Conservation (phyloP, 2,113 vertebrate genomes). For the Rhabdornis inornatus region DNA sequence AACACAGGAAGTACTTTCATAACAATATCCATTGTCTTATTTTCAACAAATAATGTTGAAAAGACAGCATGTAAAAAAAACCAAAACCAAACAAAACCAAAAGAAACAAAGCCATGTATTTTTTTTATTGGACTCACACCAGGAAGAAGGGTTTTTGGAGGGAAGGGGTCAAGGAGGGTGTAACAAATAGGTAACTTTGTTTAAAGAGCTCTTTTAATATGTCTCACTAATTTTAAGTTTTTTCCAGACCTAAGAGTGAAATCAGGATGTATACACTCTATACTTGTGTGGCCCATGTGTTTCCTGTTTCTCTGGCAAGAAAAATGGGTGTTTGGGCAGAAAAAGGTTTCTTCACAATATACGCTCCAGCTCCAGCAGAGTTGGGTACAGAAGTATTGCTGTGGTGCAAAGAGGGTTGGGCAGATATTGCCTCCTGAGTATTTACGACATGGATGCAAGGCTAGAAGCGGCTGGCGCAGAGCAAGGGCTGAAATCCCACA, state of each 20-base stretch:
- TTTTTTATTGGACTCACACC: background rate
- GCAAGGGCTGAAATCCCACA: background rate
- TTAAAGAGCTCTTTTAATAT: background rate
- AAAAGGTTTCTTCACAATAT: background rate
- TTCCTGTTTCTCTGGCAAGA: background rate
- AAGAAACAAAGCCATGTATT: background rate
- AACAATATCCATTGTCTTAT: background rate
- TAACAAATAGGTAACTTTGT: background rate
- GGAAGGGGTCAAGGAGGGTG: background rate
- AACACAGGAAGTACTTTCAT: background rate
- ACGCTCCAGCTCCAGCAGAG: background rate
- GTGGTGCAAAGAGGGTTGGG: background rate
- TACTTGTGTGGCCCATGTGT: rapidly evolving
- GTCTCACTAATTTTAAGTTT: background rate
- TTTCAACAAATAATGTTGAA: background rate
- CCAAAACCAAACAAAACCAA: background rate
- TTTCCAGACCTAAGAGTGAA: background rate
- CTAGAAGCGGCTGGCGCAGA: background rate
- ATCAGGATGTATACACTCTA: background rate
- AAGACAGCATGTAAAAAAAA: background rate
- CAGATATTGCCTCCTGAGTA: background rate
- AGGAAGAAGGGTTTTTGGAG: background rate
- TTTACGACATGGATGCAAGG: background rate
- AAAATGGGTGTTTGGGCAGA: background rate
- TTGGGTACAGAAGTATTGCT: background rate